A percentile compares a stretch with the other conserved stretches of the same genome.
phyloP scores from a whole-genome alignment of 2,113 vertebrate species.

The Struthidea cinerea region DNA sequence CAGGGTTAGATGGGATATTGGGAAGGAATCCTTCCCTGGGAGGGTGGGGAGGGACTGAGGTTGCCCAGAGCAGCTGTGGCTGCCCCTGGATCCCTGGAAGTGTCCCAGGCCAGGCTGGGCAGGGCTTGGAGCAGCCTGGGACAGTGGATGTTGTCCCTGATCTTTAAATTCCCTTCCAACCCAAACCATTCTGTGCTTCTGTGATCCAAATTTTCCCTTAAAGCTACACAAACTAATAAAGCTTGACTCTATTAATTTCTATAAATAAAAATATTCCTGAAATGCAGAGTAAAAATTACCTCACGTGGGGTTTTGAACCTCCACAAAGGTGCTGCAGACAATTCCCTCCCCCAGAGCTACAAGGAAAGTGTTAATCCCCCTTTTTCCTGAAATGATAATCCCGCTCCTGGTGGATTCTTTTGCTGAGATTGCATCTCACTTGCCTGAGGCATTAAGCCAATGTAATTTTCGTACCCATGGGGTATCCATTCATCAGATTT shows the following conservation, averaged over 20 bases:
- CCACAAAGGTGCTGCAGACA: not conserved
- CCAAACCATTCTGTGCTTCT: not conserved
- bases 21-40: not conserved
- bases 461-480: slow-evolving; percentile 55
- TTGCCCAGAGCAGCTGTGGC: not conserved
- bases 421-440: slow-evolving; percentile 33
- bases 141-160: not conserved
- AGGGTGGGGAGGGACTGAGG: not conserved
- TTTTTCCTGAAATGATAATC: not conserved
- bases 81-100: not conserved
- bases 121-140: not conserved
- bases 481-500: slow-evolving; percentile 48
- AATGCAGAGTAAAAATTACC: not conserved
- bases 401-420: not conserved
- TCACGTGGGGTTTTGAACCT: not conserved
- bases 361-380: not conserved
- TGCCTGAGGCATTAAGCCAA: slow-evolving; percentile 16
- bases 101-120: not conserved
- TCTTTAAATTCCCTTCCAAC: not conserved
- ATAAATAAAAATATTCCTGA: not conserved
- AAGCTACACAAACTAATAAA: not conserved
- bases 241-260: not conserved
- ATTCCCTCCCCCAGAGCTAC: not conserved
- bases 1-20: accelerated
- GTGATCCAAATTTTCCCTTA: not conserved